Conservation (phyloP, 2,797 vertebrate species). For the Mormyrus proboscirostris region DNA sequence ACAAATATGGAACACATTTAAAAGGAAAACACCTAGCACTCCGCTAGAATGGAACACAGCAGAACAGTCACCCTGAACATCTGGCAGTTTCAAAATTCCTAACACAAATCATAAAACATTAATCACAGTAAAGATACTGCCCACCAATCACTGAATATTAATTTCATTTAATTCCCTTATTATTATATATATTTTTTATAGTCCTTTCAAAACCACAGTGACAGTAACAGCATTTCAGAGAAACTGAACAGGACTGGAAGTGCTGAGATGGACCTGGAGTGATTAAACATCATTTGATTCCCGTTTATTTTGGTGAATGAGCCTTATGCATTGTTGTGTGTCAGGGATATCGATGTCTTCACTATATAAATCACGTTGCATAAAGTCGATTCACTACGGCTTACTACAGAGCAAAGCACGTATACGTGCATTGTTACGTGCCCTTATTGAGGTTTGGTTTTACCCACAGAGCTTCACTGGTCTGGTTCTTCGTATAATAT, state of each 20-base stretch:
- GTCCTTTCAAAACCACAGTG: not conserved
- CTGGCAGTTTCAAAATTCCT: not conserved
- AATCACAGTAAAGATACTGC: not conserved
- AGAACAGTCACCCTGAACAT: not conserved
- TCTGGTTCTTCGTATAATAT: not conserved
- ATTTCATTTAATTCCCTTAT: not conserved
- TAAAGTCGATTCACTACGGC: not conserved
- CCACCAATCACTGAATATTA: not conserved
- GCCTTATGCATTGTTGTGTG: not conserved
- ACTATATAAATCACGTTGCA: not conserved
- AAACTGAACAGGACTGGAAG: not conserved
- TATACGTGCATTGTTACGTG: not conserved
- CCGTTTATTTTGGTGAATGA: not conserved
- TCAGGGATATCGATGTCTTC: not conserved
- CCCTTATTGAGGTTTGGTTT: not conserved
- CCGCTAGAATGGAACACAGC: not conserved
- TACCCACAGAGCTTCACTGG: not conserved
- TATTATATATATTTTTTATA: not conserved
- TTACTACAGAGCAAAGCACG: not conserved
- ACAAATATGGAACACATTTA: not conserved
- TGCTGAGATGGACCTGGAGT: not conserved
- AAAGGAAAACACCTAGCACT: not conserved
- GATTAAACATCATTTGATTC: not conserved
- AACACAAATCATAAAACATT: not conserved
- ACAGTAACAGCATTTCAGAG: not conserved